Evolutionary conservation across 2,113 vertebrate genomes (phyloP), one percentile per base, ranked within the genome.

Genomic region (Pteronura brasiliensis): DNA sequence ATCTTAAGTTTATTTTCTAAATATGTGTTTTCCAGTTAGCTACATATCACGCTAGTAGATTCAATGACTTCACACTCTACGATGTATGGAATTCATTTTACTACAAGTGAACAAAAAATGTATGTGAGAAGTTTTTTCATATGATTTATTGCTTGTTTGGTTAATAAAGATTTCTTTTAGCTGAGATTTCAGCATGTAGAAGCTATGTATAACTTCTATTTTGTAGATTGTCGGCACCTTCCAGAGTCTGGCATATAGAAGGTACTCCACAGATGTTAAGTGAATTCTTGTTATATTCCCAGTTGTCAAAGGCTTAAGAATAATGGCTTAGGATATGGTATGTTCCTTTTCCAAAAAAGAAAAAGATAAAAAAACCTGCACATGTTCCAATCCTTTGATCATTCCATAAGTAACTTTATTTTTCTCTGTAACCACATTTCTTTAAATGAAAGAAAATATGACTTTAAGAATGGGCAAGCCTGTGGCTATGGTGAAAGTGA

Each of bases 201-300:
- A 96, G 57, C 63, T 72, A 81, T 81, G 81, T 44, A 71, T 85
- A 81, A 90, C 85, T 96, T 95, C 44, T 34, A 34, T 93, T 94
- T 93, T 83, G 67, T 93, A 74, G 81, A 72, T 55, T 96, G 84
- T 76, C 97, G 4, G 69, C 92, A 96, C 81, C 96, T 96, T 97
- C 85, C 85, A 36, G 36, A 88, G 47, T 97, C 92, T 98, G 97
- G 95, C 97, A 95, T 67, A 39, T 59, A 94, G 95, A 97, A 95
- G 44, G 90, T 67, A n/a, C 81, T 97, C 92, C 96, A 74, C 96
- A 96, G 97, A 98, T 98, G 96, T 96, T 97, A 95, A 95, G 88
- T 96, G 81, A 93, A 95, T 97, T 97, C 93, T 77, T 96, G 93
- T 97, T 97, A 85, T 79, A 96, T 82, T 96, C 93, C 92, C 65